phyloP scores from a whole-genome alignment of 2,113 vertebrate genomes.

The Lepidothrix coronata region DNA sequence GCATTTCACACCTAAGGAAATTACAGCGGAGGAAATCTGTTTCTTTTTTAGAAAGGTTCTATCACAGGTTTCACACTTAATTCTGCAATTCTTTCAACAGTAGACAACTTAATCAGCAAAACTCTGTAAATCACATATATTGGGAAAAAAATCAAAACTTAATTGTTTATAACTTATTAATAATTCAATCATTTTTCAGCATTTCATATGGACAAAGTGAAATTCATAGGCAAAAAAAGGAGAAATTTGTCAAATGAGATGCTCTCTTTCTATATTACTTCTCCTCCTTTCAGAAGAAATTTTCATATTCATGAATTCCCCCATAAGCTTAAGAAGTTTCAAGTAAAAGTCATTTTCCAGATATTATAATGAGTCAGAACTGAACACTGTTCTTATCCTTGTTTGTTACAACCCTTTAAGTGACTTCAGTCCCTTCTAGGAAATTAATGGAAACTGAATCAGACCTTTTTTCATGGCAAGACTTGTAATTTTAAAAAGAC shows the following conservation, averaged over 20 bases:
- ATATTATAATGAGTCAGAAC: not conserved
- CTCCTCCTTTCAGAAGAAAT: not conserved
- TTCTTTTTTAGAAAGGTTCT: not conserved
- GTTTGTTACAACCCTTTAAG: not conserved
- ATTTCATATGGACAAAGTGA: not conserved
- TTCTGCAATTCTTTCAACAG: not conserved
- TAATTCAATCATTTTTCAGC: not conserved
- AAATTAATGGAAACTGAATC: not conserved
- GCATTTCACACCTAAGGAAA: not conserved
- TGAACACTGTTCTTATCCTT: not conserved
- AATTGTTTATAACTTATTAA: too few relatives aligned
- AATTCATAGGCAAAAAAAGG: not conserved
- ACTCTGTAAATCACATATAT: not conserved
- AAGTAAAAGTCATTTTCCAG: not conserved
- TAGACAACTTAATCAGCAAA: not conserved
- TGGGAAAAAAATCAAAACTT: not conserved
- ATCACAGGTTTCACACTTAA: not conserved
- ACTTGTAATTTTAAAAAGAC: not conserved
- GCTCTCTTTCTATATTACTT: not conserved
- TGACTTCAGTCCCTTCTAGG: not conserved
- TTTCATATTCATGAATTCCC: not conserved
- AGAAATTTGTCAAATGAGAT: not conserved
- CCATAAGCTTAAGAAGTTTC: not conserved
- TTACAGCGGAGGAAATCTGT: not conserved
- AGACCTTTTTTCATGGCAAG: not conserved